Evolutionary conservation across 2,113 vertebrate genomes (phyloP).

Genomic region (Periophthalmus modestus): DNA sequence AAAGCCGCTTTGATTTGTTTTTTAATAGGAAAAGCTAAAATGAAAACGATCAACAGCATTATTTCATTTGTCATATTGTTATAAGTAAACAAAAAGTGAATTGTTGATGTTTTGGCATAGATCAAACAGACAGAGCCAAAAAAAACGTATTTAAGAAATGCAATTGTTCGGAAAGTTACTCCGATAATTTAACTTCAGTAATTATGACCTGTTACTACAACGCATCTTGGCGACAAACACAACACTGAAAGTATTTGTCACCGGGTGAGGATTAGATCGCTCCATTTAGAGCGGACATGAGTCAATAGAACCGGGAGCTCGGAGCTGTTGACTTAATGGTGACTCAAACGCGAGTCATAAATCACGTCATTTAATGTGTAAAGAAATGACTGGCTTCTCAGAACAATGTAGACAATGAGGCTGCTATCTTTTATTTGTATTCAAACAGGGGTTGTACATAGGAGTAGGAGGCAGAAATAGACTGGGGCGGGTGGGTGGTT

Average conservation of each 20-base stretch:
- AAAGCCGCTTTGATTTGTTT: too few relatives aligned
- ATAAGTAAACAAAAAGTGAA: too few relatives aligned
- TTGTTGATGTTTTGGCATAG: too few relatives aligned
- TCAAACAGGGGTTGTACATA: constrained; percentile 6
- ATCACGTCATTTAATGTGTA: constrained; percentile 28
- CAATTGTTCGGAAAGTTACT: not conserved
- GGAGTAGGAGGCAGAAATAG: not conserved
- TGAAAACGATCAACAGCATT: too few relatives aligned
- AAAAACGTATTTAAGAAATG: too few relatives aligned
- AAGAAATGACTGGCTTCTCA: constrained; percentile 14
- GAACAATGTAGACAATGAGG: not conserved
- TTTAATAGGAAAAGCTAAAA: too few relatives aligned
- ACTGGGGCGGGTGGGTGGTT: not conserved
- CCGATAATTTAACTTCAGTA: not conserved
- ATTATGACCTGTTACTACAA: not conserved
- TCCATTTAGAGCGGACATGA: constrained; percentile 17
- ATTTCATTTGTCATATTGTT: too few relatives aligned
- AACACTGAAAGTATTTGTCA: not conserved
- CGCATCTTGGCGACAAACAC: not conserved
- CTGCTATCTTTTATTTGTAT: not conserved
- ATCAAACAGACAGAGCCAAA: too few relatives aligned
- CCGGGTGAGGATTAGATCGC: not conserved
- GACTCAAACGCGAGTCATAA: constrained; percentile 20
- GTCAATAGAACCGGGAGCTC: constrained; percentile 10
- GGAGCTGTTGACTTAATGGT: constrained; percentile 31